Evolutionary conservation across 2,797 vertebrate genomes (phyloP).

Genomic region (Pseudochirops corinnae): DNA sequence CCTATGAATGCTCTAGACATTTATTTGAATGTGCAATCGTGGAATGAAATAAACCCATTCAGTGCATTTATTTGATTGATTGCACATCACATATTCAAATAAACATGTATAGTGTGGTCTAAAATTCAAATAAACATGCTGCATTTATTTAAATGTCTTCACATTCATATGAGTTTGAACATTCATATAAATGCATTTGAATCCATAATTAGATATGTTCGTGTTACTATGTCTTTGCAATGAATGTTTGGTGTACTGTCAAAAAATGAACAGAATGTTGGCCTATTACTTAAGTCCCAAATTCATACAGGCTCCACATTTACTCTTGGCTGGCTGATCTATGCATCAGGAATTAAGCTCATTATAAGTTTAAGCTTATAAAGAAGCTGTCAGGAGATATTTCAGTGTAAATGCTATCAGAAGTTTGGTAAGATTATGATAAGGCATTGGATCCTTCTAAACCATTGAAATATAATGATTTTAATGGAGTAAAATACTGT

Average conservation of each 20-base stretch:
- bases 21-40: constrained; percentile 69
- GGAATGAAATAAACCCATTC: constrained; percentile 60
- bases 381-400: neutral
- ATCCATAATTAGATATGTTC: constrained; percentile 18
- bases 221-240: constrained; percentile 41
- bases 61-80: constrained; percentile 72
- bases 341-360: neutral
- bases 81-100: constrained; percentile 67
- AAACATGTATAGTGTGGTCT: constrained; percentile 61
- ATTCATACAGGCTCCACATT: constrained; percentile 17
- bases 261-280: constrained; percentile 56
- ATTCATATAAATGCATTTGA: constrained; percentile 70
- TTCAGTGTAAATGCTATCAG: constrained; percentile 1
- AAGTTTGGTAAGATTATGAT: constrained; percentile 5
- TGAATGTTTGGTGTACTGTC: constrained; percentile 63
- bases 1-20: constrained; percentile 47
- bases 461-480: neutral
- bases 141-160: constrained; percentile 73
- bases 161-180: constrained; percentile 62
- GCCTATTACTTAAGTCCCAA: constrained; percentile 46
- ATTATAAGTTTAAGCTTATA: neutral
- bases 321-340: neutral
- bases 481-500: neutral
- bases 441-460: constrained; percentile 8
- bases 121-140: constrained; percentile 72